These are phyloP conservation scores for Bradypodion pumilum DNA, from an alignment of 2,797 vertebrate species.

Conservation along the genomic window DNA sequence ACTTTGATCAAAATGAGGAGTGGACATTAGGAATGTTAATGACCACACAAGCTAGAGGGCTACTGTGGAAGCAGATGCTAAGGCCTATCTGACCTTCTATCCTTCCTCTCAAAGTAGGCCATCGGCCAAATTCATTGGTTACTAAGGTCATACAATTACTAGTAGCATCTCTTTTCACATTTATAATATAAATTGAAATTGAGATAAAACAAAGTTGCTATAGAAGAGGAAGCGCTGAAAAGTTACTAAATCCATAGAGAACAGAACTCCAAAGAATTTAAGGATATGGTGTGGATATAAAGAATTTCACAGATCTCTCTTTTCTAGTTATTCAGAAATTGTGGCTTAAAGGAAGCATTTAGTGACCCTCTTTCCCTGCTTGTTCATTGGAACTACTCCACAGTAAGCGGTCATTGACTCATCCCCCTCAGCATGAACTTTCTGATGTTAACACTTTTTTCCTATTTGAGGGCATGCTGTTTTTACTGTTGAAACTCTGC, in stretches of 20 bases:
- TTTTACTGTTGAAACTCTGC: slow-evolving; percentile 23
- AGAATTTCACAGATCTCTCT: not conserved
- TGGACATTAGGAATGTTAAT: not conserved
- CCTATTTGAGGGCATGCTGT: slow-evolving; percentile 13
- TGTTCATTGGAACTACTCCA: not conserved
- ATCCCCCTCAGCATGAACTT: not conserved
- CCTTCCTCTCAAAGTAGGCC: not conserved
- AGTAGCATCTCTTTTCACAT: not conserved
- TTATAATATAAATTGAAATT: not conserved
- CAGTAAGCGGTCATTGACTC: not conserved
- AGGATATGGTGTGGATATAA: too few species aligned
- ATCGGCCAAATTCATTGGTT: not conserved
- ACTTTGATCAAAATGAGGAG: not conserved
- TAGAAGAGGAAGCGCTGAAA: not conserved
- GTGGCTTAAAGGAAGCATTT: not conserved
- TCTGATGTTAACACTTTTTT: not conserved
- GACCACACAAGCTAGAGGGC: not conserved
- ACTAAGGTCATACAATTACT: not conserved
- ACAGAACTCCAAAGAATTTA: too few species aligned
- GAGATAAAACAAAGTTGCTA: not conserved
- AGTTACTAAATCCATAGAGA: not conserved
- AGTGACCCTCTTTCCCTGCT: slow-evolving; percentile 3
- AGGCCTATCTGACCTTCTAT: not conserved
- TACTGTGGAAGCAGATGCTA: not conserved
- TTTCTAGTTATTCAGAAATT: not conserved